phyloP scores from a whole-genome alignment of 2,113 vertebrate genomes.

The Typhlomys cinereus region DNA sequence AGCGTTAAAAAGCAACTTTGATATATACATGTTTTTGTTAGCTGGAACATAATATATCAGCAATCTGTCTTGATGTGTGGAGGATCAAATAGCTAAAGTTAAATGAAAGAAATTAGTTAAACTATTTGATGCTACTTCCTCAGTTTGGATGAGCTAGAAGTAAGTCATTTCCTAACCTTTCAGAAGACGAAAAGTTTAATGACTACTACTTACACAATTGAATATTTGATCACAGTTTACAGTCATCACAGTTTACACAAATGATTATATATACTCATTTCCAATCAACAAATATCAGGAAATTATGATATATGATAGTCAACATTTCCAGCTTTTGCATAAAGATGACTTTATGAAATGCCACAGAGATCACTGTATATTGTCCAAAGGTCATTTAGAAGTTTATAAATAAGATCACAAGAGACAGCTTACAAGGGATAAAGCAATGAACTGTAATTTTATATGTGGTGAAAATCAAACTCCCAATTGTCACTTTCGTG shows the following conservation, averaged over 20 bases:
- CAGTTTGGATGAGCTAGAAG: slow-evolving; percentile 81
- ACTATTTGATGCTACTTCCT: slow-evolving; percentile 79
- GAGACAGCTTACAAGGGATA: slow-evolving; percentile 24
- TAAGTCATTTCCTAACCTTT: slow-evolving; percentile 83
- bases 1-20: slow-evolving; percentile 79
- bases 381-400: slow-evolving; percentile 66
- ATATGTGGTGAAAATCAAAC: neutral
- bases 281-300: slow-evolving; percentile 73
- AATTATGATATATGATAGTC: slow-evolving; percentile 57
- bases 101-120: slow-evolving; percentile 73
- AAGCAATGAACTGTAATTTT: slow-evolving; percentile 38
- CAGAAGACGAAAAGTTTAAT: slow-evolving; percentile 80
- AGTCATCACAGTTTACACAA: slow-evolving; percentile 79
- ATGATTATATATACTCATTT: slow-evolving; percentile 77
- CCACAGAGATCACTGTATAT: slow-evolving; percentile 36
- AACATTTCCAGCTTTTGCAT: slow-evolving; percentile 67
- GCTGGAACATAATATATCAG: neutral
- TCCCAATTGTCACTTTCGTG: slow-evolving; percentile 3
- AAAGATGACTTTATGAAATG: slow-evolving; percentile 63
- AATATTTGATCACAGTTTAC: slow-evolving; percentile 86
- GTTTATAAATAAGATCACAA: slow-evolving; percentile 62
- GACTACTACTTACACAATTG: slow-evolving; percentile 83
- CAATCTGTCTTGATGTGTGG: slow-evolving; percentile 47
- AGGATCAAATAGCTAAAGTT: slow-evolving; percentile 70
- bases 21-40: slow-evolving; percentile 56